Base-by-base conservation (phyloP, 2,113 vertebrate species). In the Stegastes partitus region DNA sequence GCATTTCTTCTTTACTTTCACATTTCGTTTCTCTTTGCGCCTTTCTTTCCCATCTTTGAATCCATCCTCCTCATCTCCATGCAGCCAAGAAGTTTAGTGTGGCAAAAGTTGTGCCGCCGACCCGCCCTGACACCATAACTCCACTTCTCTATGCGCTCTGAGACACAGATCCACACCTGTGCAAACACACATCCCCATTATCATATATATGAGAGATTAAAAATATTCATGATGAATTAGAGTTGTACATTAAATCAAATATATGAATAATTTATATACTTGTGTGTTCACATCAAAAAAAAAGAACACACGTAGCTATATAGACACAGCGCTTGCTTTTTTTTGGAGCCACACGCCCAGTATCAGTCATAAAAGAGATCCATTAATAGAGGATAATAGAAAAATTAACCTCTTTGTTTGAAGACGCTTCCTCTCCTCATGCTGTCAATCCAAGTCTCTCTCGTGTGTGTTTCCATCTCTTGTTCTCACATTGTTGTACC, bases 141-240 rank as follows among this genome's bases (percentile, higher is more conserved):
- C 19, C 55, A 45, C 31, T 65, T 61, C 54, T 77, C 7, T 75
- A 74, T 68, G 51, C 28, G 65, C 54, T 23, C 58, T 15, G 21
- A 62, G 19, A 53, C 72, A 58, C 75, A 57, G 51, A 65, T 66
- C 73, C 59, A 49, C 53, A 9, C 15, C 81, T 23, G 4, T 55
- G 39, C 77, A 90, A 87, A 81, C 75, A 85, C 76, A 77, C 68
- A 51, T 59, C 15, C 54, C 58, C 15, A 91, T 92, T 89, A 91
- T 87, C 90, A 93, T 93, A 93, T 86, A 90, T 88, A 91, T 91
- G 83, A 90, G 75, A 72, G 78, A 90, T 90, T 79, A 83, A 79
- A 86, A 79, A 83, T 81, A 87, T 80, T 85, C 85, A 84, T 77
- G 73, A 84, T 77, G 51, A 84, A 89, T 89, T 87, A 79, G 45